Evolutionary conservation across 2,888 invertebrate species (phyloP).

Genomic region (Halictus quadricinctus): DNA sequence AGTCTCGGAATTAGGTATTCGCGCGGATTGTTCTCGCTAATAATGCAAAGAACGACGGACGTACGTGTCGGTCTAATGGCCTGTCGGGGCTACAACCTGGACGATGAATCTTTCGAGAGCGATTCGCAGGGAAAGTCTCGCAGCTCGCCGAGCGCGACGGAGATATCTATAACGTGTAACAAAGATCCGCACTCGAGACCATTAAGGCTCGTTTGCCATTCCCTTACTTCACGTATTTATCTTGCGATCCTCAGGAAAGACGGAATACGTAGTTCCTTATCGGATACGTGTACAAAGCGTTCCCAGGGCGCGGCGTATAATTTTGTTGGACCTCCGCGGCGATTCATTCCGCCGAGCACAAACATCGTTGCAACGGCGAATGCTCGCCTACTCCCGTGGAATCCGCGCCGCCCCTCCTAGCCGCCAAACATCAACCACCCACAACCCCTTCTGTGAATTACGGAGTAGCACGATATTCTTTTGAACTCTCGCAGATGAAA

Average conservation of each 20-base stretch:
- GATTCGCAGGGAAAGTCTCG: constrained; percentile 34
- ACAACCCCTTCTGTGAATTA: constrained; percentile 17
- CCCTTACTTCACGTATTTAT: constrained; percentile 50
- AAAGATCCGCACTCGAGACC: constrained; percentile 45
- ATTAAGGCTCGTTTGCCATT: constrained; percentile 57
- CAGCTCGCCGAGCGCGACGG: neutral
- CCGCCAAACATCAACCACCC: neutral
- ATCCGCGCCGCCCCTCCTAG: neutral
- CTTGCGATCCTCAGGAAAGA: constrained; percentile 44
- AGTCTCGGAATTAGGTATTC: constrained; percentile 71
- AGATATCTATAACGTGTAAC: constrained; percentile 46
- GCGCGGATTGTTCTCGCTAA: constrained; percentile 60
- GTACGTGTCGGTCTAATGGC: constrained; percentile 60
- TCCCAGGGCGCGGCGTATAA: constrained; percentile 42
- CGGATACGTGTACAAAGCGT: constrained; percentile 52
- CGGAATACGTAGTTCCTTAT: constrained; percentile 44
- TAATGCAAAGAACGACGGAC: constrained; percentile 55
- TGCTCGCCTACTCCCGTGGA: neutral
- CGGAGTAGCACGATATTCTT: constrained; percentile 8
- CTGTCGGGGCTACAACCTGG: constrained; percentile 54
- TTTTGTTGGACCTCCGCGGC: constrained; percentile 37
- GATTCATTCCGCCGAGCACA: constrained; percentile 34
- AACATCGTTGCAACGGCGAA: constrained; percentile 15
- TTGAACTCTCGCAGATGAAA: constrained; percentile 23
- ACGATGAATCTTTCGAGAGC: constrained; percentile 48